A percentile compares a stretch with the other conserved stretches of the same genome.
Evolutionary conservation across 2,888 invertebrate genomes (phyloP).

Genomic region (Ariolimax columbianus): DNA sequence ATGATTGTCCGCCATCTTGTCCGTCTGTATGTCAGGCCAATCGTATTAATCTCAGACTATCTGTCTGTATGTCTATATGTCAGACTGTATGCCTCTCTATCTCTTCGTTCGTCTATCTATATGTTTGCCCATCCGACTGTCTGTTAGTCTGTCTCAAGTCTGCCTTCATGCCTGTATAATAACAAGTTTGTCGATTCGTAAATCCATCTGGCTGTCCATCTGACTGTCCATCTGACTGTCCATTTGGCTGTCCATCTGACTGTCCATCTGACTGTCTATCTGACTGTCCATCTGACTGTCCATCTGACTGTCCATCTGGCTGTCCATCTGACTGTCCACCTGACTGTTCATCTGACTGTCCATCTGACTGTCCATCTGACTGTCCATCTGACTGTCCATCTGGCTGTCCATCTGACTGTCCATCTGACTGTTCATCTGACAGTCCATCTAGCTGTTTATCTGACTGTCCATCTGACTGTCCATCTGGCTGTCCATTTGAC

Average conservation of each 20-base stretch:
- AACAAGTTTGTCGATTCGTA: background rate
- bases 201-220: background rate
- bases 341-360: background rate
- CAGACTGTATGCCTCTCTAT: background rate
- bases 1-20: too few species aligned
- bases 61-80: slow-evolving; percentile 1
- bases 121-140: background rate
- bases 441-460: background rate
- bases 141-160: background rate
- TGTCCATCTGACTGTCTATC: background rate
- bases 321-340: background rate
- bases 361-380: background rate
- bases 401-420: background rate
- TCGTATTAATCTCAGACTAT: too few species aligned
- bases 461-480: too few species aligned
- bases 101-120: background rate
- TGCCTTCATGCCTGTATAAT: background rate
- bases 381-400: background rate
- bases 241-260: background rate
- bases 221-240: background rate
- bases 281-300: background rate
- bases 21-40: too few species aligned
- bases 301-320: background rate
- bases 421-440: background rate
- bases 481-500: too few species aligned